Evolutionary conservation across 2,113 vertebrate genomes (phyloP).

Genomic region (Isurus oxyrinchus): DNA sequence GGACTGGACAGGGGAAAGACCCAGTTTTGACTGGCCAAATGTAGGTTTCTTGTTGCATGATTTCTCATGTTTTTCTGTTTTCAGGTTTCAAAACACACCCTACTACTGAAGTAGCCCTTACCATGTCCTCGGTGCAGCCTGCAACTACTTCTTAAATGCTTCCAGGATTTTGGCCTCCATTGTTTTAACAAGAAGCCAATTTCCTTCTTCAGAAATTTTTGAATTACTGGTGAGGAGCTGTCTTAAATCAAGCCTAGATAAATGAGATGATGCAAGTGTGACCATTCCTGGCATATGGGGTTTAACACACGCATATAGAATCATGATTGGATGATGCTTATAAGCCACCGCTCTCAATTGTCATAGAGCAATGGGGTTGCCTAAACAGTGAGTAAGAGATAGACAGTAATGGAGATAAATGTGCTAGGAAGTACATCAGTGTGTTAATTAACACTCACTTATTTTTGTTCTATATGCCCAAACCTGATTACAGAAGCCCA

Average conservation of each 20-base stretch:
- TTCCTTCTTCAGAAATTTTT: background rate
- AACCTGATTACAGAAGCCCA: background rate
- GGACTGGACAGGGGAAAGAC: background rate
- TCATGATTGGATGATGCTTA: background rate
- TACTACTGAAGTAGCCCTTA: background rate
- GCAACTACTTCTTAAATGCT: background rate
- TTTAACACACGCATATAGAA: background rate
- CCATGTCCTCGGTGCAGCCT: background rate
- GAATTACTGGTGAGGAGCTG: background rate
- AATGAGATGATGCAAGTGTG: background rate
- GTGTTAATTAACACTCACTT: constrained; percentile 5
- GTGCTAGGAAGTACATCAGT: background rate
- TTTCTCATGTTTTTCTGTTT: background rate
- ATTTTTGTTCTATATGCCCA: background rate
- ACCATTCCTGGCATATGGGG: background rate
- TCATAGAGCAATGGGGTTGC: background rate
- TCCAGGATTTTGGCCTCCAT: background rate
- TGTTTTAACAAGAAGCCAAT: background rate
- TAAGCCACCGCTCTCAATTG: background rate
- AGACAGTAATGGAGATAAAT: background rate
- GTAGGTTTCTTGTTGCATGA: background rate
- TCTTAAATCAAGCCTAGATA: background rate
- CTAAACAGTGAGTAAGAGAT: background rate
- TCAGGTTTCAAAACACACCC: background rate
- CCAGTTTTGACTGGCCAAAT: background rate